Percentiles rank a stretch among this genome's conserved stretches.
phyloP scores from a whole-genome alignment of 2,888 invertebrate genomes.

The Camponotus fellah region DNA sequence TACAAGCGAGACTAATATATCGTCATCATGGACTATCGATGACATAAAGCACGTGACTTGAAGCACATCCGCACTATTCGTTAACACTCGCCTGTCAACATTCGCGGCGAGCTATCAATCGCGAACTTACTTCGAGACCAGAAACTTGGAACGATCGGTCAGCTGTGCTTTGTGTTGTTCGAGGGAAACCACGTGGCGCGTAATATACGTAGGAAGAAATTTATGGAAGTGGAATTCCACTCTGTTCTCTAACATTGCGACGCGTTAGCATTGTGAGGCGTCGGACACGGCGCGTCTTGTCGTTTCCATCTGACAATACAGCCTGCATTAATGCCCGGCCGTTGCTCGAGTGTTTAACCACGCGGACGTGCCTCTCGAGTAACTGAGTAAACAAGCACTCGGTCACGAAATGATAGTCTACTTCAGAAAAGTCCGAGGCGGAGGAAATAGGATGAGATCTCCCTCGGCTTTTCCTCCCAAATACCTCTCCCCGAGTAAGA shows the following conservation, averaged over 20 bases:
- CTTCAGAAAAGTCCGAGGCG: conserved; percentile 58
- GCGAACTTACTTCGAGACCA: conserved; percentile 30
- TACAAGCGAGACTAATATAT: background rate
- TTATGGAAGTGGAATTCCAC: conserved; percentile 74
- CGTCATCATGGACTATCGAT: background rate
- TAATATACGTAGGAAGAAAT: conserved; percentile 62
- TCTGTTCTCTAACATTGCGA: conserved; percentile 49
- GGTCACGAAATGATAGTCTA: conserved; percentile 78
- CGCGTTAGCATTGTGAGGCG: conserved; percentile 55
- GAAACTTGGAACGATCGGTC: conserved; percentile 35
- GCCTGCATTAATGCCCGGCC: conserved; percentile 75
- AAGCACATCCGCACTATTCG: background rate
- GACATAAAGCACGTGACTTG: background rate
- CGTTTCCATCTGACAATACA: conserved; percentile 66
- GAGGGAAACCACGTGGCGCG: conserved; percentile 54
- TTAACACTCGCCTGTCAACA: conserved; percentile 39
- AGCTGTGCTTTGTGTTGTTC: conserved; percentile 61
- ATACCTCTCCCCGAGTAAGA: background rate
- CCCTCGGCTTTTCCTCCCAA: background rate
- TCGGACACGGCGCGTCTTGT: conserved; percentile 60
- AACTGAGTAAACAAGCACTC: conserved; percentile 78
- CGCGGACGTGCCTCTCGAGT: conserved; percentile 67
- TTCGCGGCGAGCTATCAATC: conserved; percentile 30
- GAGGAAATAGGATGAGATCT: conserved; percentile 43
- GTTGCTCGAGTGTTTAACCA: conserved; percentile 77